Percentiles rank a stretch among this genome's conserved stretches.
These are phyloP conservation scores for Leptarthrus brevirostris DNA, from an alignment of 2,888 invertebrate genomes.

Conservation along the genomic window DNA sequence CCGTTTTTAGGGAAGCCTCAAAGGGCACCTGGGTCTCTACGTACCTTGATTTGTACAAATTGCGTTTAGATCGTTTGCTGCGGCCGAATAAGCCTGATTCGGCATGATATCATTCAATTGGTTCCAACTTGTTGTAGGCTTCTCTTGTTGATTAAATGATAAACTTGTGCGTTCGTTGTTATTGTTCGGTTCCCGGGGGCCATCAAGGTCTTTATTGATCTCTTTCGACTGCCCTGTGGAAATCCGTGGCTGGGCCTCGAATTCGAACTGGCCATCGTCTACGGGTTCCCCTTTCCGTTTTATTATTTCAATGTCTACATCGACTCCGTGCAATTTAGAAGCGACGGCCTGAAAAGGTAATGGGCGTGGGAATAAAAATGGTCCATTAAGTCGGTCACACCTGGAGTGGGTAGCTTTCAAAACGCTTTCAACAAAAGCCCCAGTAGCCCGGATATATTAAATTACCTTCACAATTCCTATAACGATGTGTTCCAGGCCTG, in stretches of 20 bases:
- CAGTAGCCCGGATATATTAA: background rate
- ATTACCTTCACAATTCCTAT: conserved; percentile 95
- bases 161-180: conserved; percentile 56
- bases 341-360: conserved; percentile 82
- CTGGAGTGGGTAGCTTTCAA: no score
- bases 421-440: background rate
- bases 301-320: conserved; percentile 90
- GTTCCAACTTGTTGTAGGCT: conserved; percentile 44
- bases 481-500: conserved; percentile 94
- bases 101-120: conserved; percentile 44
- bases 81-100: conserved; percentile 43
- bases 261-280: conserved; percentile 62
- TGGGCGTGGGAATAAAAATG: conserved; percentile 8
- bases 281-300: conserved; percentile 82
- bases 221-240: conserved; percentile 54
- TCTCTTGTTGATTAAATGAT: conserved; percentile 48
- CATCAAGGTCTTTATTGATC: conserved; percentile 31
- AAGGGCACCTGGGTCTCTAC: background rate
- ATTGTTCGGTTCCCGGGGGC: conserved; percentile 58
- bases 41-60: conserved; percentile 57
- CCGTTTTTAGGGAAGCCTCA: background rate
- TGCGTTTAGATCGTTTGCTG: conserved; percentile 47
- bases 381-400: conserved; percentile 35
- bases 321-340: conserved; percentile 89
- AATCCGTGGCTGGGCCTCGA: conserved; percentile 51